phyloP scores from a whole-genome alignment of 2,113 vertebrate genomes.

The Cynopterus brachyotis region DNA sequence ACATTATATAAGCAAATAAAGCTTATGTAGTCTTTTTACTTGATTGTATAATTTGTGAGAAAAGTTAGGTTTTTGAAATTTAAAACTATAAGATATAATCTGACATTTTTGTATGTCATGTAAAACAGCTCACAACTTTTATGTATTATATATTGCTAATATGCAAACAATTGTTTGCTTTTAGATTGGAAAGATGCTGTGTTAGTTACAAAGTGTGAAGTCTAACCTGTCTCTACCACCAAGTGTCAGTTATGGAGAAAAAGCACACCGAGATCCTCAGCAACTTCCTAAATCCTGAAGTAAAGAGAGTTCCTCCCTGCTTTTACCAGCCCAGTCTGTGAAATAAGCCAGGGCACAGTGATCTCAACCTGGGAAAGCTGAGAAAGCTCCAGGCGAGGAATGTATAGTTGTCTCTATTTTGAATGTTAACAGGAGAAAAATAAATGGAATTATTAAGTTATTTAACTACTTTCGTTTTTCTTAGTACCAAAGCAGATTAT shows the following conservation, averaged over 20 bases:
- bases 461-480: background rate
- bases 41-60: background rate
- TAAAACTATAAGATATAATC: background rate
- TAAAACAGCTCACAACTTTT: background rate
- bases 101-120: background rate
- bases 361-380: background rate
- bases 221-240: background rate
- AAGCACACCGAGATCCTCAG: background rate
- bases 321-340: background rate
- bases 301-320: background rate
- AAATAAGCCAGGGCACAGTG: background rate
- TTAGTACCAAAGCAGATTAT: background rate
- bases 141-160: background rate
- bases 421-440: background rate
- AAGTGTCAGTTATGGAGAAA: background rate
- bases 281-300: background rate
- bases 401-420: background rate
- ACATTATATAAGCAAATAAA: background rate
- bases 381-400: background rate
- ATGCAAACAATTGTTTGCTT: background rate
- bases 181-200: background rate
- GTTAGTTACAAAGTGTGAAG: background rate
- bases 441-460: background rate
- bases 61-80: background rate
- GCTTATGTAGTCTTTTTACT: background rate